phyloP scores from a whole-genome alignment of 2,113 vertebrate species.

The Ochotona curzoniae region DNA sequence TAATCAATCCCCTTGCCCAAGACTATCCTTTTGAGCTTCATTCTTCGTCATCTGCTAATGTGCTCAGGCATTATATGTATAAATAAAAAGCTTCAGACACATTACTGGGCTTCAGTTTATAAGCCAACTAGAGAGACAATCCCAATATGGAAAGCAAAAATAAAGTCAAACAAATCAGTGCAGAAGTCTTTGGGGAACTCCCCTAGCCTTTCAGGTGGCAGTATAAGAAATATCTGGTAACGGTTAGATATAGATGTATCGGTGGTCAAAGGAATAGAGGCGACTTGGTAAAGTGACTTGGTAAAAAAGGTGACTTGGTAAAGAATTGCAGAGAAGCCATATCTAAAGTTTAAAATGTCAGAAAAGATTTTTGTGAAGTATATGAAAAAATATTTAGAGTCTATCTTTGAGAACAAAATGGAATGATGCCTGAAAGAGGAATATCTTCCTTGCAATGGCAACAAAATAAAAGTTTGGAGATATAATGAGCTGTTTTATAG shows the following conservation, averaged over 20 bases:
- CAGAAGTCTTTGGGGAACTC: not conserved
- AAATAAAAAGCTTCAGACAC: not conserved
- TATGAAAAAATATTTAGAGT: not conserved
- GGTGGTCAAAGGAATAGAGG: not conserved
- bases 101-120: not conserved
- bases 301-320: not conserved
- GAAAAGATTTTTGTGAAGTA: not conserved
- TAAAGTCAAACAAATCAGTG: not conserved
- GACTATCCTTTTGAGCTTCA: not conserved
- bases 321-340: not conserved
- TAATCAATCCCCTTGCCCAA: not conserved
- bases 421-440: not conserved
- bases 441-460: not conserved
- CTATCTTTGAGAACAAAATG: not conserved
- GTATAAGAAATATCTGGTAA: not conserved
- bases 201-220: not conserved
- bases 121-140: not conserved
- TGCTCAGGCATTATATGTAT: not conserved
- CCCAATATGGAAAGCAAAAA: not conserved
- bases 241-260: not conserved
- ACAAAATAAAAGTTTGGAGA: constrained; percentile 6
- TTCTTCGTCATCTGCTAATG: not conserved
- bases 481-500: not conserved
- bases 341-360: not conserved
- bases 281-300: not conserved